Evolutionary conservation across 23 tunicate genomes (phyloP), one percentile per base, ranked within the genome.

Genomic region (Styela plicata): DNA sequence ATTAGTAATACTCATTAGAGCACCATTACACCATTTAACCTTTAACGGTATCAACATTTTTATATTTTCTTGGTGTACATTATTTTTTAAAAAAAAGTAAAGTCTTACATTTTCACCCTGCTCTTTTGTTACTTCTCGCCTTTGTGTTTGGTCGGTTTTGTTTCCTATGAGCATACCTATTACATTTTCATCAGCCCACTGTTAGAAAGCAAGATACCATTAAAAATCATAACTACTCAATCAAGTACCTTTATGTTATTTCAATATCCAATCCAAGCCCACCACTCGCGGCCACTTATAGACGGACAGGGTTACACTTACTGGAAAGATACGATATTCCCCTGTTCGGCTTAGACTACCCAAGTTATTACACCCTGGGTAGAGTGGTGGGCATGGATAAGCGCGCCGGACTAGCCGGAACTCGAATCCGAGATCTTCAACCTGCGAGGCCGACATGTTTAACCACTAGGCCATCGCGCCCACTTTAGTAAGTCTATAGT

Each of bases 61-160:
- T 5, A 13, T 44, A 13, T 44, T 44, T 7, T 44, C 13, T 5
- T 44, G 13, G 13, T 44, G 13, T 44, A 44, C 7, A 44, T 5
- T 44, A 44, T 44, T 5, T 44, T 44, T 44, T 5, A 44, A 44
- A 5, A 44, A 5, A 5, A 44, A 5, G 7, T 44, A 44, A 44
- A n/a, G n/a, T 44, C 69, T 78, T 63, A 84, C 94, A 82, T 89
- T 79, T 80, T 80, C 82, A 16, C 94, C 94, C 23, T 73, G 88
- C 7, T 26, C 36, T 33, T 64, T 64, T 24, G 57, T n/a, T 1
- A 89, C 94, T 36, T 25, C 82, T 18, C 94, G 82, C 27, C 30
- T 16, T 24, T 84, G 69, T 77, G 84, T 88, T 24, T 26, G 2
- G 70, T 89, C 94, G 82, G 85, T 79, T 34, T 89, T 89, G 70